Evolutionary conservation across 2,888 invertebrate genomes (phyloP), one percentile per base, ranked within the genome.

Genomic region (Drosophila fungiperda): DNA sequence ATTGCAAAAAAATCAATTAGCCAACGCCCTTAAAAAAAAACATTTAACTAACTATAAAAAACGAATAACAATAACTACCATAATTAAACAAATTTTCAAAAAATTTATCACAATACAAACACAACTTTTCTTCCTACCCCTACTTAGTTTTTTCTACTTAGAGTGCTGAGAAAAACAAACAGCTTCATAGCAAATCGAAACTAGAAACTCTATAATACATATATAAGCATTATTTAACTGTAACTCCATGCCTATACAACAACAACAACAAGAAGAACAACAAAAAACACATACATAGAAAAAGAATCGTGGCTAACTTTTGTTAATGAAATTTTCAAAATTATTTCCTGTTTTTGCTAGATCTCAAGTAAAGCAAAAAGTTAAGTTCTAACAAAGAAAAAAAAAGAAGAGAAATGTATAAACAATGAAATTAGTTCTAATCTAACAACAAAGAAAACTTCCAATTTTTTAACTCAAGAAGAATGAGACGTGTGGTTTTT

Each of bases 351-450:
- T 81, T 80, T 65, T 85, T 85, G 81, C 85, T 87, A 86, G 85
- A 86, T 86, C 85, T 86, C 85, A 86, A 87, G 83, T 85, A 81
- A 83, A 81, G 83, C 79, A 82, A 78, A 80, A 84, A 80, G 73
- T 79, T 82, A 76, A 76, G 63, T 45, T 64, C 53, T 49, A 64
- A 45, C 20, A 45, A 45, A 45, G 20, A 38, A 73, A 63, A 68
- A 48, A 58, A 70, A 74, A 29, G 29, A 29, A 29, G 29, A 29
- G 29, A 57, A 66, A 70, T 78, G 82, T 78, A 80, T 73, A 82
- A 77, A 80, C 68, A 63, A 74, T 67, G 35, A 74, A 81, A 86
- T 78, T 83, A 88, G 83, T 78, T 83, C 67, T 73, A 70, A 80
- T 69, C 72, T 77, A 85, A 82, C 59, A 75, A 77, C 70, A 83